Evolutionary conservation across 2,888 invertebrate species (phyloP).

Genomic region (Acholoe squamosa): DNA sequence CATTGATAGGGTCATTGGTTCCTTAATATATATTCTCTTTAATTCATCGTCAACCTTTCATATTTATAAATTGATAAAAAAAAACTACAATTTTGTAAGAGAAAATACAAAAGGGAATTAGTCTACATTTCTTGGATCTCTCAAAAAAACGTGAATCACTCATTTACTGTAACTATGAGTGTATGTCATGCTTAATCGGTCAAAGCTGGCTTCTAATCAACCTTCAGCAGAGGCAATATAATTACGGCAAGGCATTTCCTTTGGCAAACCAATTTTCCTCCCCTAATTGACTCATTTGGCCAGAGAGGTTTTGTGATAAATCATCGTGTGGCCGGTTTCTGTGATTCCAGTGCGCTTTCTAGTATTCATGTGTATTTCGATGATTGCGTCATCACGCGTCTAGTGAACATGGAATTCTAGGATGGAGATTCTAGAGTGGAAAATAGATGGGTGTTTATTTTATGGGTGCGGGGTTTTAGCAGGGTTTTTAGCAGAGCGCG

Average conservation of each 20-base stretch:
- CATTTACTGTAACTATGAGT: neutral
- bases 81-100: neutral
- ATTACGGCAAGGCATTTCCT: neutral
- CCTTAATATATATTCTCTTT: neutral
- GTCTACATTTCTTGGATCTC: too few species aligned
- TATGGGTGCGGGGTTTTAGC: neutral
- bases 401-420: neutral
- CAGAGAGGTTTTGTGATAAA: constrained; percentile 14
- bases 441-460: neutral
- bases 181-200: constrained; percentile 37
- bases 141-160: neutral
- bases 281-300: constrained; percentile 45
- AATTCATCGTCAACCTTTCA: neutral
- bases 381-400: too few species aligned
- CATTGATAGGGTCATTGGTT: too few species aligned
- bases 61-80: too few species aligned
- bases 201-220: neutral
- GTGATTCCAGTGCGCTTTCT: too few species aligned
- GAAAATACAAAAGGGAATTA: neutral
- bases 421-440: neutral
- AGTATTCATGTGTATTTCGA: too few species aligned
- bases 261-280: constrained; percentile 10
- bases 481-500: neutral
- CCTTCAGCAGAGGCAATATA: neutral
- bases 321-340: neutral